Evolutionary conservation across 2,113 vertebrate genomes (phyloP).

Genomic region (Pseudolaguvia tuberculata): DNA sequence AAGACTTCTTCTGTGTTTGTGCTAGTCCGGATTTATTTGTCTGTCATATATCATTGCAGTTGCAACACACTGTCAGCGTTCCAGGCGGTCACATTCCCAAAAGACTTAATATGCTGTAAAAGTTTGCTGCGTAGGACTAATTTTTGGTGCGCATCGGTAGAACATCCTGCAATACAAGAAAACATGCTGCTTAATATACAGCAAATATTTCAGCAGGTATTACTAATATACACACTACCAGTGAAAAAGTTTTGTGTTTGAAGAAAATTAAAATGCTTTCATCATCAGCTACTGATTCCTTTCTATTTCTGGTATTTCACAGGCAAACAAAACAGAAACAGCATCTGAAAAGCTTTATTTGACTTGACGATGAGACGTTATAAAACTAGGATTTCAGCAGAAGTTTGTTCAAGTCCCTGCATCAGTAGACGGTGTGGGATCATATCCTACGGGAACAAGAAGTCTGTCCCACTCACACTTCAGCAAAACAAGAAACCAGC

Average conservation of each 20-base stretch:
- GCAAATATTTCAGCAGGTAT: conserved; percentile 11
- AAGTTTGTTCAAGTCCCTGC: conserved; percentile 15
- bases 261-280: neutral
- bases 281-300: neutral
- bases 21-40: conserved; percentile 15
- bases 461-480: conserved; percentile 22
- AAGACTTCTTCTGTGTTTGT: neutral
- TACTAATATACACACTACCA: neutral
- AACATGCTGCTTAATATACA: neutral
- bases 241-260: no score
- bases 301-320: neutral
- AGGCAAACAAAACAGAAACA: neutral
- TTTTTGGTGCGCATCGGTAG: conserved; percentile 22
- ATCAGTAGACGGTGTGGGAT: conserved; percentile 18
- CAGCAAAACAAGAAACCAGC: conserved; percentile 19
- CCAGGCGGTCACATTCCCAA: conserved; percentile 21
- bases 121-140: conserved; percentile 17
- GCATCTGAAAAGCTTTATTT: conserved; percentile 8
- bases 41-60: conserved; percentile 23
- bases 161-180: conserved; percentile 19
- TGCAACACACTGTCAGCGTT: conserved; percentile 4
- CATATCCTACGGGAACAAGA: conserved; percentile 11
- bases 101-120: conserved; percentile 27
- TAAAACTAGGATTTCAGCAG: conserved; percentile 24
- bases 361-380: neutral